Evolutionary conservation across 2,797 vertebrate genomes (phyloP).

Genomic region (Sebastiscus tertius): DNA sequence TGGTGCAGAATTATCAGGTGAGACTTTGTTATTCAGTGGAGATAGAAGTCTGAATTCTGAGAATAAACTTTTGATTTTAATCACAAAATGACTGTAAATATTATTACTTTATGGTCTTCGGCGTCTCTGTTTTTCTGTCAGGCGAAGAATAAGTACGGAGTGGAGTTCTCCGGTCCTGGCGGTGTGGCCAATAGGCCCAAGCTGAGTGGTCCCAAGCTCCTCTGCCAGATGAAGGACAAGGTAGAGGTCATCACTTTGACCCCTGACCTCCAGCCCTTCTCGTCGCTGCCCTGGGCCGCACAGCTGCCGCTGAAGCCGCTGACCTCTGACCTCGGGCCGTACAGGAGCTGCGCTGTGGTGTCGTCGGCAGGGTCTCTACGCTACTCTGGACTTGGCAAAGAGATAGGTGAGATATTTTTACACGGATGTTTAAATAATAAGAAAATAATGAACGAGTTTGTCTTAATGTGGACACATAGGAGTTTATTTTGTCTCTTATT

Average conservation of each 20-base stretch:
- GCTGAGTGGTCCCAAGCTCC: conserved; percentile 74
- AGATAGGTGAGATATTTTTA: conserved; percentile 77
- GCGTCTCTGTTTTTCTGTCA: conserved; percentile 14
- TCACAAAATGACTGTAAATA: background rate
- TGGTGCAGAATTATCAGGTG: conserved; percentile 86
- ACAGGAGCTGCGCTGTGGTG: conserved; percentile 83
- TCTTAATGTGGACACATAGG: too few relatives aligned
- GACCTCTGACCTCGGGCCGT: conserved; percentile 77
- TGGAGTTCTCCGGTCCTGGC: conserved; percentile 50
- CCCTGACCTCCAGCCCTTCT: conserved; percentile 80
- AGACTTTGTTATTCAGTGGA: conserved; percentile 2
- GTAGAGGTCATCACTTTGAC: conserved; percentile 77
- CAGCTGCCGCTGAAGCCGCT: conserved; percentile 75
- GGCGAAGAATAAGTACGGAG: conserved; percentile 86
- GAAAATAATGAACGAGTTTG: too few relatives aligned
- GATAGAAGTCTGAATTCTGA: background rate
- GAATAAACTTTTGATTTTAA: background rate
- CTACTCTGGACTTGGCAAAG: conserved; percentile 81
- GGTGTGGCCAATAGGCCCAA: conserved; percentile 42
- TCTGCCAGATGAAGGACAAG: conserved; percentile 80
- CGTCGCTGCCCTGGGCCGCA: conserved; percentile 72
- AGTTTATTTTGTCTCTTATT: too few relatives aligned
- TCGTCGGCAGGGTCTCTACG: conserved; percentile 84
- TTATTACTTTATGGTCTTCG: background rate
- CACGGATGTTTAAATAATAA: background rate